phyloP scores from a whole-genome alignment of 2,888 invertebrate species.

The Pristionchus fissidentatus region DNA sequence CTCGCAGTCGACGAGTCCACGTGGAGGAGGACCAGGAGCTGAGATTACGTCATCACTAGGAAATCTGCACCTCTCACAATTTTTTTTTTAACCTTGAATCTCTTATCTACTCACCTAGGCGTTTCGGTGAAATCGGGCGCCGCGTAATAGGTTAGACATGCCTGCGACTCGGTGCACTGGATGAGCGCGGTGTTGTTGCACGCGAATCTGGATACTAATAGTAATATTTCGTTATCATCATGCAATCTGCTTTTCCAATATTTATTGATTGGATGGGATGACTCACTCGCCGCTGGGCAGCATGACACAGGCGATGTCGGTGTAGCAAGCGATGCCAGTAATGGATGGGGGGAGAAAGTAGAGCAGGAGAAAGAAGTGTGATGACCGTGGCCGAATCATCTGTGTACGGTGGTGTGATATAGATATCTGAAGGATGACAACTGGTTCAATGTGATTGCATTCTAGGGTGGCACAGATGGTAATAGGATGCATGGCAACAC shows the following conservation, averaged over 20 bases:
- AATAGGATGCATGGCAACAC: no score
- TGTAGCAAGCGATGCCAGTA: constrained; percentile 21
- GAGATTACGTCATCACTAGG: not conserved
- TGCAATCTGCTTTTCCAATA: no score
- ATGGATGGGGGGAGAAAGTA: not conserved
- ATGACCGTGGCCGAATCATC: no score
- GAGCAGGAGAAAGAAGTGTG: not conserved
- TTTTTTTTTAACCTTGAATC: not conserved
- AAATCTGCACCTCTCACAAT: not conserved
- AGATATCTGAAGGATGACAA: no score
- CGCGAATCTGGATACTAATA: not conserved
- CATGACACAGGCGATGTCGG: constrained; percentile 18
- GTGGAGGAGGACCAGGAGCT: not conserved
- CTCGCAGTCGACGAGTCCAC: constrained; percentile 27
- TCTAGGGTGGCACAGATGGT: no score
- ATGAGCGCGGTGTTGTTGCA: constrained; percentile 24
- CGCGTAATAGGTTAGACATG: constrained; percentile 22
- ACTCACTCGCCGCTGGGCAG: not conserved
- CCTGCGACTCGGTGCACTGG: not conserved
- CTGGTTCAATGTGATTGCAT: no score
- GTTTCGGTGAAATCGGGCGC: constrained; percentile 2
- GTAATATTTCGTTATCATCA: not conserved
- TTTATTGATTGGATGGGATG: not conserved
- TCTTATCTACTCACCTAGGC: not conserved
- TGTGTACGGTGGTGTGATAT: no score